These are phyloP conservation scores for Cichladusa arquata DNA, from an alignment of 2,113 vertebrate species.

Conservation along the genomic window DNA sequence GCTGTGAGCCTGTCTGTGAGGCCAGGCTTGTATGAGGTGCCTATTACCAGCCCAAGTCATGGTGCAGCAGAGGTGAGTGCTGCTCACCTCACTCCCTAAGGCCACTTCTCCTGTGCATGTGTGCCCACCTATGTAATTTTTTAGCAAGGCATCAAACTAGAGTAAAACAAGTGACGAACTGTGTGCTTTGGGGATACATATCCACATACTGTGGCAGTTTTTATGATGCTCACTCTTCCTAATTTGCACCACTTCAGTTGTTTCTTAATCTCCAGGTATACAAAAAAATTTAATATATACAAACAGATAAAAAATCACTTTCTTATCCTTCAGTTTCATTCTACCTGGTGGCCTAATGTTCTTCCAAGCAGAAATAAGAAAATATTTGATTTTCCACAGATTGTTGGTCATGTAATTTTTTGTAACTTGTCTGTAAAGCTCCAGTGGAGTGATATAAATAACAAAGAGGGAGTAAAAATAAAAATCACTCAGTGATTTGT, in stretches of 20 bases:
- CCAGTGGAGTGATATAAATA: not conserved
- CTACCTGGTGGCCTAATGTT: not conserved
- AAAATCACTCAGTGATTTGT: not conserved
- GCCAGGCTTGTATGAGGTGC: fast-evolving
- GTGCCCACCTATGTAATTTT: not conserved
- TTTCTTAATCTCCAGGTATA: not conserved
- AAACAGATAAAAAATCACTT: not conserved
- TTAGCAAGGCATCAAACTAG: not conserved
- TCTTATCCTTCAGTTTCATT: not conserved
- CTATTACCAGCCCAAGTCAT: not conserved
- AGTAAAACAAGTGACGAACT: not conserved
- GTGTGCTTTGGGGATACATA: not conserved
- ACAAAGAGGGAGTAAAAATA: not conserved
- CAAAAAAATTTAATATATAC: not conserved
- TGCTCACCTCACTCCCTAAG: not conserved
- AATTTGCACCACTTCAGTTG: not conserved
- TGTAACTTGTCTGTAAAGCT: not conserved
- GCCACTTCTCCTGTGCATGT: fast-evolving
- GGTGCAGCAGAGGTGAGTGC: not conserved
- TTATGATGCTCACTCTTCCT: not conserved
- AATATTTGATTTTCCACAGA: not conserved
- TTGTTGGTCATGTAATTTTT: not conserved
- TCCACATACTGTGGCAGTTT: not conserved
- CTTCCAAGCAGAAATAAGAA: not conserved
- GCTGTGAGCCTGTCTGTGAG: not conserved